Evolutionary conservation across 2,797 vertebrate genomes (phyloP).

Genomic region (Scolopax rusticola): DNA sequence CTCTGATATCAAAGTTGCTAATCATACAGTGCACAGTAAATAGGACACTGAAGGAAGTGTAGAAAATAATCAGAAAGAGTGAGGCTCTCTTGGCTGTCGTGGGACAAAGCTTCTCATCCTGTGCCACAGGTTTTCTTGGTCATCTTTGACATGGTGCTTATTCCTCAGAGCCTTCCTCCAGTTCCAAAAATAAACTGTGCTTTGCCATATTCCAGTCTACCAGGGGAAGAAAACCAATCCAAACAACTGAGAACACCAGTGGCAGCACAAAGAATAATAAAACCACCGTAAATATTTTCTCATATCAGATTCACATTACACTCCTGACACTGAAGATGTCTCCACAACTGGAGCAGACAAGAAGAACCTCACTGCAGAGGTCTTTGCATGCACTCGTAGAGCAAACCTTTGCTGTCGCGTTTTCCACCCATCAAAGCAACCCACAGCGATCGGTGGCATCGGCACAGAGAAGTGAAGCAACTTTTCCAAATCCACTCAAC

Average conservation of each 20-base stretch:
- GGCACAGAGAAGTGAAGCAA: neutral
- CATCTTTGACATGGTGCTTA: neutral
- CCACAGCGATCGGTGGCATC: fast-evolving
- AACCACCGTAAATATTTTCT: neutral
- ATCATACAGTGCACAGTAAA: neutral
- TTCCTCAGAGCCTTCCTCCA: neutral
- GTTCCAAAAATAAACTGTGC: neutral
- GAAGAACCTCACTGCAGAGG: neutral
- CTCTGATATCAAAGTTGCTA: neutral
- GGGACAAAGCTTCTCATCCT: neutral
- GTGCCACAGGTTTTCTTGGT: neutral
- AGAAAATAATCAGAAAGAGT: neutral
- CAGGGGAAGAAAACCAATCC: neutral
- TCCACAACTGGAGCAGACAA: neutral
- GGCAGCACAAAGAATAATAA: fast-evolving
- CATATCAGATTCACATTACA: fast-evolving
- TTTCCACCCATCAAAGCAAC: neutral
- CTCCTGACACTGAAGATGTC: neutral
- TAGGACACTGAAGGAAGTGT: neutral
- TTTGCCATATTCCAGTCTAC: neutral
- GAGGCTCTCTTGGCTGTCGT: neutral
- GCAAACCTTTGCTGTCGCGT: fast-evolving
- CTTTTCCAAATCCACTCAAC: neutral
- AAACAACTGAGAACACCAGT: neutral
- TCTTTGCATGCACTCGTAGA: fast-evolving